phyloP scores from a whole-genome alignment of 2,888 invertebrate genomes.

The Pelosia muscerda region DNA sequence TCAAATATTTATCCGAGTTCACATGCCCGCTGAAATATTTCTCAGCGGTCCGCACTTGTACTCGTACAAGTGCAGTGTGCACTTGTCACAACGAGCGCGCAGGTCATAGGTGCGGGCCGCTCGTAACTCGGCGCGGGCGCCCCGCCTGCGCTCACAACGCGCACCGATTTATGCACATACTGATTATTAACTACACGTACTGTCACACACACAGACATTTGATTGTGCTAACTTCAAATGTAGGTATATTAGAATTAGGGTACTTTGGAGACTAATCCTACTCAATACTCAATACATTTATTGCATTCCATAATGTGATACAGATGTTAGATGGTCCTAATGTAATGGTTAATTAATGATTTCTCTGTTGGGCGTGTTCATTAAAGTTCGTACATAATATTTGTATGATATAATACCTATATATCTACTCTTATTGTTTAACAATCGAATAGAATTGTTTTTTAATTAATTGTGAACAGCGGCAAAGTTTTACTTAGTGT shows the following conservation, averaged over 20 bases:
- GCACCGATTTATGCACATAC: constrained; percentile 44
- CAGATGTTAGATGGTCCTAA: too few species aligned
- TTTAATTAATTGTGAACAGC: not conserved
- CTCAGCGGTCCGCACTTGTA: not conserved
- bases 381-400: not conserved
- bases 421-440: not conserved
- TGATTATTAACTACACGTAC: constrained; percentile 41
- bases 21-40: not conserved
- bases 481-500: not conserved
- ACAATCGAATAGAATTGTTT: not conserved
- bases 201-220: constrained; percentile 23
- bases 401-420: too few species aligned
- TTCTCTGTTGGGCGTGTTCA: not conserved
- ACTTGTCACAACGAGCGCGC: constrained; percentile 36
- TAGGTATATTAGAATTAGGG: not conserved
- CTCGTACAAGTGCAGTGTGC: constrained; percentile 5
- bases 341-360: too few species aligned
- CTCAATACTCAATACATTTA: too few species aligned
- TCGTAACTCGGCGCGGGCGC: constrained; percentile 50
- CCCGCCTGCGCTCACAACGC: constrained; percentile 48
- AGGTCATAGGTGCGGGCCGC: constrained; percentile 52
- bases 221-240: not conserved
- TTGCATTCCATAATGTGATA: too few species aligned
- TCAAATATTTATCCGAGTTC: not conserved
- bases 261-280: not conserved